Base-by-base conservation (phyloP, 2,888 invertebrate genomes). In the Chymomyza caudatula region DNA sequence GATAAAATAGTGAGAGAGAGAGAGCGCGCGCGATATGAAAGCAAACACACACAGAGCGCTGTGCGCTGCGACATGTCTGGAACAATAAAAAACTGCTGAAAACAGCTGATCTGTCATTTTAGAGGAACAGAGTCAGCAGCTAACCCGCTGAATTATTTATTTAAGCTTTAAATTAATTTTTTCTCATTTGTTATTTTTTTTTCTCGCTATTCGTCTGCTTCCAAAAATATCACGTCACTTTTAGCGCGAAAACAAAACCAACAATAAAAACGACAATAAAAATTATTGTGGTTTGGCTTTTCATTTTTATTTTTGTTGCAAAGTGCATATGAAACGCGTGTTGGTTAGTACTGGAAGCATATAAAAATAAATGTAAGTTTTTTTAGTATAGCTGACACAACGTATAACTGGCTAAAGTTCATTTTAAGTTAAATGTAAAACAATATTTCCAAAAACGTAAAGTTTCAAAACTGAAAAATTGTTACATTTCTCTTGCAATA, bases 51-150 rank as follows among this genome's bases (percentile, higher is more conserved):
- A 0, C 52, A 52, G 23, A 19, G 17, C 13, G 42, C 6, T 42
- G 6, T 42, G 42, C 13, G 6, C 6, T 47, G 23, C 53, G 25
- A 13, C 19, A 53, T 25, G 6, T 22, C 29, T 37, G 29, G 20
- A 52, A 20, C 52, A 52, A 52, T 52, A 61, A 59, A 63, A 57
- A 19, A 59, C 15, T 42, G 47, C 51, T 42, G n/a, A 63, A 74
- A 70, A 65, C 68, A 73, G 72, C 82, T 85, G 85, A 79, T 79
- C 78, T 71, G 68, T 73, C 78, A 78, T 74, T 76, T 68, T 61
- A 55, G 54, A 49, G 54, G 49, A 42, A 4, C 15, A 23, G 53
- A 52, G 60, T 37, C 52, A 13, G 8, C 52, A 13, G 8, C 22
- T 29, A 54, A 59, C 44, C 63, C 54, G 17, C 22, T 51, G 44